Evolutionary conservation across 1,140 invertebrate genomes (phyloP), one percentile per base, ranked within the genome.

Genomic region (Aphaenogaster rudis): DNA sequence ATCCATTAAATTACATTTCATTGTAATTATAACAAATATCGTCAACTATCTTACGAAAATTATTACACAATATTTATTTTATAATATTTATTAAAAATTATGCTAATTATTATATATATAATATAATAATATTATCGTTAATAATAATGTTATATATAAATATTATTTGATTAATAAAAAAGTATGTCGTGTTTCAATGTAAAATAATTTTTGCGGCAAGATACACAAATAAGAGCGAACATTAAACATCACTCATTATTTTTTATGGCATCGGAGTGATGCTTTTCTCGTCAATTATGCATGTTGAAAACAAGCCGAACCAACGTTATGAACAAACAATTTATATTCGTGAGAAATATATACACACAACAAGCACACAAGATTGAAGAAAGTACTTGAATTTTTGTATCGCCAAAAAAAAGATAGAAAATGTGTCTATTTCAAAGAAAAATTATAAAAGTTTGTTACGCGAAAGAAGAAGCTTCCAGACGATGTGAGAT

Each of bases 391-490:
- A 77, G 36, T 67, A 28, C 33, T 21, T 1, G 0, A 85, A 86
- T n/a, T 86, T 88, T 86, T 13, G 33, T 7, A 2, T 28, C 28
- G 28, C 28, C 28, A 88, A n/a, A 39, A 45, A 21, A 50, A 45
- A 8, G 7, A 45, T n/a, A 13, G 50, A 61, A 81, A 86, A 54
- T 54, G 17, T 85, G 64, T 50, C 33, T 36, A 59, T 86, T 72
- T 78, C 69, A 71, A 71, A 69, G 21, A 48, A 78, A 76, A 67
- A 71, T 88, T 71, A 78, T 71, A 71, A 76, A 78, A 86, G 52
- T 88, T 77, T 5, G 48, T 87, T 85, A 87, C 57, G 78, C 66
- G 59, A 50, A 36, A 54, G 36, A 28, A 28, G 21, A 28, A 63
- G 78, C 71, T 64, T 72, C 81, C 63, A 61, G 78, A 42, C 67